Conservation (phyloP, 1,140 invertebrate genomes). For the Saxidomus purpurata region DNA sequence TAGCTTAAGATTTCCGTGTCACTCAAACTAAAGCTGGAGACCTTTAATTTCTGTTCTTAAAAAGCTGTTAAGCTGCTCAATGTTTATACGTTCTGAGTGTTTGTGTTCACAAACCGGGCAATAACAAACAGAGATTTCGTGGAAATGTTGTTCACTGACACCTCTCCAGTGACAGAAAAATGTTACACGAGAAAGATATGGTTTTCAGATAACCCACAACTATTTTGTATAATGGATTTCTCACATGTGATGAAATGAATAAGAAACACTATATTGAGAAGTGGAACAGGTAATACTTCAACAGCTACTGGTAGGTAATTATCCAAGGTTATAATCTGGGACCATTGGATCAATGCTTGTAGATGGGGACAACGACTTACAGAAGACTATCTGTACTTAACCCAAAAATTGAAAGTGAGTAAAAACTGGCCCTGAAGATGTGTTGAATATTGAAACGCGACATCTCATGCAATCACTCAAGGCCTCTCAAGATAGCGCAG, state of each 20-base stretch:
- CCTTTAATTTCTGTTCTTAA: neutral
- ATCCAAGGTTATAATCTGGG: neutral
- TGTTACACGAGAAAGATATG: neutral
- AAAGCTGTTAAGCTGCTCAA: neutral
- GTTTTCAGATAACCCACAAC: neutral
- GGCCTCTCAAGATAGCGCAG: neutral
- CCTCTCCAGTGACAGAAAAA: neutral
- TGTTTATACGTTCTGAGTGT: neutral
- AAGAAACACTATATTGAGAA: neutral
- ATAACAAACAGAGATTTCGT: too few relatives aligned
- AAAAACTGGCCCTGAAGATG: constrained; percentile 6
- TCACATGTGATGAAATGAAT: constrained; percentile 13
- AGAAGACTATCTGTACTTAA: neutral
- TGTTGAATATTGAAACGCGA: neutral
- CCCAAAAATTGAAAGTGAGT: neutral
- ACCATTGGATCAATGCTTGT: neutral
- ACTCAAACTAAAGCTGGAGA: neutral
- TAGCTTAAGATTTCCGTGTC: neutral
- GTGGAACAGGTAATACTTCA: too few relatives aligned
- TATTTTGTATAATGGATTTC: constrained; percentile 9
- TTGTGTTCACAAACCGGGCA: neutral
- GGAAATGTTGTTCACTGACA: too few relatives aligned
- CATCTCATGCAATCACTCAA: constrained; percentile 17
- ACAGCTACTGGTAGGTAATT: neutral
- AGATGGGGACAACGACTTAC: constrained; percentile 2